These are phyloP conservation scores for Coregonus clupeaformis DNA, from an alignment of 2,113 vertebrate genomes.

Conservation along the genomic window DNA sequence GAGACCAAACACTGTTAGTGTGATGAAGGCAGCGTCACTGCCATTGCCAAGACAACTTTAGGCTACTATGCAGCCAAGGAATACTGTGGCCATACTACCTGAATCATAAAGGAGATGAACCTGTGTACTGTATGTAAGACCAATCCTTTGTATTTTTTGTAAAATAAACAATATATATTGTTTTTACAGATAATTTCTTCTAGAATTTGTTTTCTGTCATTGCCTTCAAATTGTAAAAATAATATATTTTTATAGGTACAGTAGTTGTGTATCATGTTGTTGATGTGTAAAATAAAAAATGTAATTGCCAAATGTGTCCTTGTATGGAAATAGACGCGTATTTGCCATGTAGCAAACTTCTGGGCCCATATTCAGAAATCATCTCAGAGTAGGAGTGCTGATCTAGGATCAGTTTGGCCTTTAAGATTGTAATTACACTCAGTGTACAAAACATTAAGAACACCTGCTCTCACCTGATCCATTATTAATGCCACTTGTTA, in stretches of 20 bases:
- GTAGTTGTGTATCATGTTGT: constrained; percentile 28
- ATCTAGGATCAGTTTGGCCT: too few relatives aligned
- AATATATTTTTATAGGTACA: constrained; percentile 64
- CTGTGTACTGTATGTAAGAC: constrained; percentile 24
- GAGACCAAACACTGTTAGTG: constrained; percentile 78
- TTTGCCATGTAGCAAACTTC: constrained; percentile 47
- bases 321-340: constrained; percentile 51
- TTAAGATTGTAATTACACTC: too few relatives aligned
- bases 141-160: constrained; percentile 52
- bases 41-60: constrained; percentile 65
- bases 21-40: constrained; percentile 54
- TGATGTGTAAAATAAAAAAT: constrained; percentile 19
- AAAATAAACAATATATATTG: constrained; percentile 26
- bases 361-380: neutral
- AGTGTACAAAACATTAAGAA: too few relatives aligned
- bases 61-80: constrained; percentile 56
- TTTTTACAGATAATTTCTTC: constrained; percentile 43
- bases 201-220: constrained; percentile 53
- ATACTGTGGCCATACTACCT: constrained; percentile 66
- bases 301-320: constrained; percentile 30
- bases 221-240: constrained; percentile 66
- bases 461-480: too few relatives aligned
- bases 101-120: constrained; percentile 40
- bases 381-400: too few relatives aligned
- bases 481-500: too few relatives aligned